Base-by-base conservation (phyloP, 2,888 invertebrate genomes). In the Cepaea hortensis region DNA sequence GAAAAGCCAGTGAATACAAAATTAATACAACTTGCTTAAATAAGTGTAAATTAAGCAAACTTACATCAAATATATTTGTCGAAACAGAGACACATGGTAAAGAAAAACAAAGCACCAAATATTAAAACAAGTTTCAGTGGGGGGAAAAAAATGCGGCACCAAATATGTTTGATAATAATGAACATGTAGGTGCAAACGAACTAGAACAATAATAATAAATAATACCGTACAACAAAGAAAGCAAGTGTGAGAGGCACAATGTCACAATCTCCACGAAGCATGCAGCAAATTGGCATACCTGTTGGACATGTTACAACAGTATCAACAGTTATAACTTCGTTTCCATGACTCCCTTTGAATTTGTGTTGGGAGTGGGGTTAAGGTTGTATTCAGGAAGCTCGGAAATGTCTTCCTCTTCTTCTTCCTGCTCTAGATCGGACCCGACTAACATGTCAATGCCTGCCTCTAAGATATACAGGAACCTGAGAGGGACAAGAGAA, bases 381-480 rank as follows among this genome's bases (percentile, higher is more conserved):
- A 65, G 18, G 46, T 23, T 76, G 82, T 86, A 82, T 65, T 73
- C 75, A 6, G 81, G 86, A 75, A 86, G 76, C 76, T 86, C 86
- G n/a, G 82, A 77, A 61, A 76, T 84, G 50, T 85, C 85, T 73
- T 68, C 68, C 7, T 77, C 77, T 68, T 83, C 84, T 62, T 79
- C 84, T 75, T 79, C 77, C 61, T 86, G 82, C 18, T 83, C 86
- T 68, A 77, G 72, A 84, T 82, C 86, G 73, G 83, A 86, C 62
- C 83, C 77, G 61, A 84, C 83, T 80, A 87, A 72, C n/a, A 61
- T n/a, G 73, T 87, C 87, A 72, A 87, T 61, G 84, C 87, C 87
- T 79, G 87, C 87, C 65, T 84, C 87, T 84, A 87, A 87, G 79
- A 87, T 77, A 84, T 80, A 84, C 83, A 87, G 84, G 84, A 87